A percentile compares a stretch with the other conserved stretches of the same genome.
Conservation (phyloP, 2,113 vertebrate genomes). For the Turnix velox region DNA sequence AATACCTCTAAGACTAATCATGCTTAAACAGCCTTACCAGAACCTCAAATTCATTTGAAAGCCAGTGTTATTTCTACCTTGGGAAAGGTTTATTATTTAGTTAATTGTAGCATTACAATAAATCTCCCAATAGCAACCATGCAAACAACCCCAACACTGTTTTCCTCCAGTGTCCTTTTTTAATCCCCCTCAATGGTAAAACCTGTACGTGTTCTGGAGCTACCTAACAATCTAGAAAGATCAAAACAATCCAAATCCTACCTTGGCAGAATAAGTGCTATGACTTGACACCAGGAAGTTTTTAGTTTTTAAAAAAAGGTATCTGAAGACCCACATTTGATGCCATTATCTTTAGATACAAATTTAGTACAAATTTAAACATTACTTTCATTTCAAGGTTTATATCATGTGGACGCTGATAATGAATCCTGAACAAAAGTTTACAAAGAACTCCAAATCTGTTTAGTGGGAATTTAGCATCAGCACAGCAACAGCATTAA, state of each 20-base stretch:
- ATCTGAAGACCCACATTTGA: background rate
- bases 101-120: conserved; percentile 20
- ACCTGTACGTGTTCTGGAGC: background rate
- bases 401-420: background rate
- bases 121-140: background rate
- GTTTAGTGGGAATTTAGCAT: background rate
- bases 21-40: background rate
- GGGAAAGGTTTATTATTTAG: conserved; percentile 27
- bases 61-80: conserved; percentile 9
- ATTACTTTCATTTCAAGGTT: background rate
- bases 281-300: background rate
- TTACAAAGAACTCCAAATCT: background rate
- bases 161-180: background rate
- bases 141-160: background rate
- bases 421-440: background rate
- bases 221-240: background rate
- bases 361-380: background rate
- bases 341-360: background rate
- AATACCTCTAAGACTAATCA: conserved; percentile 14
- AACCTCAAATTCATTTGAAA: background rate
- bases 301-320: background rate
- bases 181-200: background rate
- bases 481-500: background rate
- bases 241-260: background rate
- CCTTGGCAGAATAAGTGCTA: background rate